These are phyloP conservation scores for Trachelipus rathkii DNA, from an alignment of 1,140 invertebrate genomes.

Conservation along the genomic window DNA sequence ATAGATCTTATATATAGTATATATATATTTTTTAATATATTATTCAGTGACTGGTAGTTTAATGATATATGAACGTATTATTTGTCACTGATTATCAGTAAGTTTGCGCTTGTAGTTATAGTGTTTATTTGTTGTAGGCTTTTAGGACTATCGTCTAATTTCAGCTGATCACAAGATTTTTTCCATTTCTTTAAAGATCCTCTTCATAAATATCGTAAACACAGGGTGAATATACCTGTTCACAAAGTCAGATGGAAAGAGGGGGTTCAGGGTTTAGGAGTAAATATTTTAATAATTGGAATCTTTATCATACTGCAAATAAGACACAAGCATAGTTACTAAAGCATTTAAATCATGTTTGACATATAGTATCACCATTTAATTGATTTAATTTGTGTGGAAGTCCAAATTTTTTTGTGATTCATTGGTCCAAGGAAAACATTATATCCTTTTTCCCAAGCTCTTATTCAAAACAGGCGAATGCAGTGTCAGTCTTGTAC, in stretches of 20 bases:
- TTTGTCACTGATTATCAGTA: constrained; percentile 48
- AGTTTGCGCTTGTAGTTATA: constrained; percentile 55
- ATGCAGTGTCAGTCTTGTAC: background rate
- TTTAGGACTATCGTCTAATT: too few relatives aligned
- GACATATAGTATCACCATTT: background rate
- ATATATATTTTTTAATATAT: too few relatives aligned
- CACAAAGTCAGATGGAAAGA: constrained; percentile 62
- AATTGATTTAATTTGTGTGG: background rate
- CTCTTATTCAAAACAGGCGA: background rate
- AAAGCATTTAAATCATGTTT: background rate
- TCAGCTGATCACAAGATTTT: background rate
- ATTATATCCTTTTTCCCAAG: background rate
- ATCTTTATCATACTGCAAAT: background rate
- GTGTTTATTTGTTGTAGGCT: too few relatives aligned
- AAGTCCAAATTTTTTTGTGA: background rate
- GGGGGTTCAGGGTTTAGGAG: constrained; percentile 60
- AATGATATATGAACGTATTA: constrained; percentile 51
- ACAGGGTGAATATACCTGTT: constrained; percentile 65
- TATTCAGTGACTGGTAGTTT: too few relatives aligned
- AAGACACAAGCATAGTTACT: background rate
- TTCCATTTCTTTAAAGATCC: constrained; percentile 58
- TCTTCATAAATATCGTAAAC: constrained; percentile 66
- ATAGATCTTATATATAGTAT: too few relatives aligned
- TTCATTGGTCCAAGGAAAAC: background rate
- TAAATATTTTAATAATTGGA: constrained; percentile 26